Conservation (phyloP, 2,113 vertebrate genomes). For the Bungarus multicinctus region DNA sequence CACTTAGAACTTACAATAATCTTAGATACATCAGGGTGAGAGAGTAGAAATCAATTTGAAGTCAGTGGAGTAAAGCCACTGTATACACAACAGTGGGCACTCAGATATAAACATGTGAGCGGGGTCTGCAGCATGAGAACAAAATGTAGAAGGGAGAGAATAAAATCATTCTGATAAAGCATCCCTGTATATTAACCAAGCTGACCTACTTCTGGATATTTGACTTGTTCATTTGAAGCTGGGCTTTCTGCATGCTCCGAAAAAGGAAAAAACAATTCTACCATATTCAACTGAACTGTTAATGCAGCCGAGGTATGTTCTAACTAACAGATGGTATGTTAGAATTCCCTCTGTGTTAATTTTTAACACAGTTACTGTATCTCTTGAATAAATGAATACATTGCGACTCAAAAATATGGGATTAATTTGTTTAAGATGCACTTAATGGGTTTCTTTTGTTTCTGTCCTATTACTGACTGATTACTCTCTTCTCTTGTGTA, state of each 20-base stretch:
- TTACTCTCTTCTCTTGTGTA: not conserved
- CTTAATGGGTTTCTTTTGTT: not conserved
- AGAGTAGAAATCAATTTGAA: not conserved
- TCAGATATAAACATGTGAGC: not conserved
- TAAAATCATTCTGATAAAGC: constrained; percentile 63
- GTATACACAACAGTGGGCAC: not conserved
- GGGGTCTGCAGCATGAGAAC: constrained; percentile 10
- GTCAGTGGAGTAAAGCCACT: not conserved
- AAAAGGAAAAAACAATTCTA: not conserved
- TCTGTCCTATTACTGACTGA: not conserved
- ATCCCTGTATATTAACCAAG: constrained; percentile 63
- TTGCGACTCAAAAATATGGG: not conserved
- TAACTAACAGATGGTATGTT: constrained; percentile 23
- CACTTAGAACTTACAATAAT: not conserved
- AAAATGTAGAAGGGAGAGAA: constrained; percentile 28
- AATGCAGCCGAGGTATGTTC: constrained; percentile 24
- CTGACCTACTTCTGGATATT: constrained; percentile 64
- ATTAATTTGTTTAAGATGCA: not conserved
- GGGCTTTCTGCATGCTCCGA: constrained; percentile 10
- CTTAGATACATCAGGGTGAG: not conserved
- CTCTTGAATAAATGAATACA: not conserved
- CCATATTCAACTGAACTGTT: constrained; percentile 7
- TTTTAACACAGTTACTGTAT: not conserved
- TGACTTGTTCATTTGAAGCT: constrained; percentile 49
- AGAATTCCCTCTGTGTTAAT: constrained; percentile 21